Evolutionary conservation across 1,140 invertebrate genomes (phyloP).

Genomic region (Pristionchus pacificus): DNA sequence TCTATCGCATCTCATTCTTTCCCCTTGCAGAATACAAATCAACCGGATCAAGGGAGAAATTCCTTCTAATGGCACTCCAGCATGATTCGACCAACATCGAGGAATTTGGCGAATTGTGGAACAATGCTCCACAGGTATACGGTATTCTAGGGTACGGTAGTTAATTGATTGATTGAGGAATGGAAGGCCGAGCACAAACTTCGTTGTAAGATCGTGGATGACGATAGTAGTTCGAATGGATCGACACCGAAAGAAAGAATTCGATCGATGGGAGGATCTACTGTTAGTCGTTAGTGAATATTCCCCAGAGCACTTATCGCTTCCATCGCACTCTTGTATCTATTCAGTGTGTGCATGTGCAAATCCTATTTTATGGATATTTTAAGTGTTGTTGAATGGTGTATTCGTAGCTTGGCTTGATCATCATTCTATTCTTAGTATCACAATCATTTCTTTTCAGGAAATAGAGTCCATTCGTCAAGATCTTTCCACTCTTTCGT

Average conservation of each 20-base stretch:
- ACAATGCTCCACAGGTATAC: constrained; percentile 55
- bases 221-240: neutral
- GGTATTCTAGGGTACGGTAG: no score
- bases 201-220: neutral
- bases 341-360: no score
- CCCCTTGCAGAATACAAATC: constrained; percentile 30
- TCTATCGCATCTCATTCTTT: neutral
- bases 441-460: no score
- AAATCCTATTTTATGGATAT: no score
- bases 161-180: neutral
- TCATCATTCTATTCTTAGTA: no score
- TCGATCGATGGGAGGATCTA: neutral
- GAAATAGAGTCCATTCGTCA: no score
- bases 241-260: neutral
- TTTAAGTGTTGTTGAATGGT: no score
- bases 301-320: no score
- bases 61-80: constrained; percentile 69
- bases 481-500: neutral
- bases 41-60: constrained; percentile 67
- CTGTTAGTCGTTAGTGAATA: neutral
- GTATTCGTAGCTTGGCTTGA: no score
- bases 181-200: neutral
- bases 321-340: no score
- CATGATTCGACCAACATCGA: constrained; percentile 61
- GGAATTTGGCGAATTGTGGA: constrained; percentile 65